phyloP scores from a whole-genome alignment of 2,113 vertebrate species.

The Etia nguti region DNA sequence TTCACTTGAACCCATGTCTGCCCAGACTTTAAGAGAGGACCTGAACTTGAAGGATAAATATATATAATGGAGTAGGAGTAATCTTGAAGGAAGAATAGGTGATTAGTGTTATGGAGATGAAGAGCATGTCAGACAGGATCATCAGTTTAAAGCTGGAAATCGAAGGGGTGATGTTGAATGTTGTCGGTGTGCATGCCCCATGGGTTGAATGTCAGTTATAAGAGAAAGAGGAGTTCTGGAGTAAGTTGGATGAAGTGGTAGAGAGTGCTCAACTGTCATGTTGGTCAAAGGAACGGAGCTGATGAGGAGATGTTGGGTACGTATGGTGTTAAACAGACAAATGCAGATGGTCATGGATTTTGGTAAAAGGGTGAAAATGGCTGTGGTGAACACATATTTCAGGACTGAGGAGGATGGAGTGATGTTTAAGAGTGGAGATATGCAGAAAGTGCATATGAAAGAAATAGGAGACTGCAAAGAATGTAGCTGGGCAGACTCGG shows the following conservation, averaged over 20 bases:
- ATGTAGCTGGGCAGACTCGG: too few species aligned
- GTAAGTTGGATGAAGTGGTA: neutral
- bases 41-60: neutral
- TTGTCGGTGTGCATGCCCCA: neutral
- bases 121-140: neutral
- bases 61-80: rapidly evolving
- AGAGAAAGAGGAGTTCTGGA: neutral
- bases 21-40: neutral
- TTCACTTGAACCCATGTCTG: neutral
- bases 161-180: neutral
- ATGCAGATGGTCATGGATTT: neutral
- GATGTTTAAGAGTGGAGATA: neutral
- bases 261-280: neutral
- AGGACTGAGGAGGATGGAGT: neutral
- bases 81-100: neutral
- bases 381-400: neutral
- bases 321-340: neutral
- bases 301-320: neutral
- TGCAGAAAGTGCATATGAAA: neutral
- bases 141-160: neutral
- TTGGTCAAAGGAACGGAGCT: neutral
- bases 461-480: neutral
- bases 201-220: neutral
- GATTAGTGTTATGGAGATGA: neutral
- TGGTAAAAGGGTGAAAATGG: neutral